Percentiles rank a stretch among this genome's conserved stretches.
Evolutionary conservation across 2,888 invertebrate species (phyloP).

Genomic region (Netelia melanura): DNA sequence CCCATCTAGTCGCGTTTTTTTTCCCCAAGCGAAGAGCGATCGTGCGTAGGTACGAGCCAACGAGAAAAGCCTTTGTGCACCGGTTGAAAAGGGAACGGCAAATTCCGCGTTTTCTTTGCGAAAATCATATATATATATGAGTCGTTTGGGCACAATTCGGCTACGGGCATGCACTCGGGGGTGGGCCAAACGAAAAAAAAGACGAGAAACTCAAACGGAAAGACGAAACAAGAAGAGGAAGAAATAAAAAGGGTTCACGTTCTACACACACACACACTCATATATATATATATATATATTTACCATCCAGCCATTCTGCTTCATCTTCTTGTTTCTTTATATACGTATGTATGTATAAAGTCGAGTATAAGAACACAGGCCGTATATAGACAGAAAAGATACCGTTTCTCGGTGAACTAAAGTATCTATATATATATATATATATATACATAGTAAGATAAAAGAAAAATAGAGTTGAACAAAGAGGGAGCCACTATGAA

Average conservation of each 20-base stretch:
- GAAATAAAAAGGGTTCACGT: slow-evolving; percentile 23
- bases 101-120: slow-evolving; percentile 50
- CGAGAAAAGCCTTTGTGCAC: slow-evolving; percentile 58
- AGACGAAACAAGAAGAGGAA: slow-evolving; percentile 30
- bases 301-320: neutral
- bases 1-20: slow-evolving; percentile 4
- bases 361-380: slow-evolving; percentile 32
- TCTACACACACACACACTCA: neutral
- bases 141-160: slow-evolving; percentile 54
- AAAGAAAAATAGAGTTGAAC: slow-evolving; percentile 62
- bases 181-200: slow-evolving; percentile 44
- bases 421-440: slow-evolving; percentile 7
- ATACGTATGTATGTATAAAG: slow-evolving; percentile 27
- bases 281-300: slow-evolving; percentile 1
- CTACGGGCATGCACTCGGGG: slow-evolving; percentile 42
- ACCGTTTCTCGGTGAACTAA: slow-evolving; percentile 35
- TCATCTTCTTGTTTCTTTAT: slow-evolving; percentile 13
- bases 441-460: slow-evolving; percentile 16
- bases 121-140: slow-evolving; percentile 25
- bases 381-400: slow-evolving; percentile 36
- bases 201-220: slow-evolving; percentile 46
- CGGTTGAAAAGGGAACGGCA: slow-evolving; percentile 25
- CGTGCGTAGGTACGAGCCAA: neutral
- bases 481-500: slow-evolving; percentile 51
- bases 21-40: slow-evolving; percentile 7